Evolutionary conservation across 1,140 invertebrate species (phyloP).

Genomic region (silkworm (Bombyx mori)): ASM3026992v2 NC_085117.1:13321001-13321500

Average conservation of each 20-base stretch:
- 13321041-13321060: slow-evolving; percentile 56
- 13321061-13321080: slow-evolving; percentile 35
- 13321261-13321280: slow-evolving; percentile 2
- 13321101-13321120: slow-evolving; percentile 33
- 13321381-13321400: too few species aligned
- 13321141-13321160: slow-evolving; percentile 66
- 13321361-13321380: too few species aligned
- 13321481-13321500: too few species aligned
- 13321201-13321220: slow-evolving; percentile 34
- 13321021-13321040: slow-evolving; percentile 56
- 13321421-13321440: slow-evolving; percentile 58
- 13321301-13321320: too few species aligned
- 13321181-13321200: slow-evolving; percentile 52
- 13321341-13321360: too few species aligned
- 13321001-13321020: slow-evolving; percentile 32
- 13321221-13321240: slow-evolving; percentile 34
- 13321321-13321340: too few species aligned
- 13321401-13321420: too few species aligned
- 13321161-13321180: slow-evolving; percentile 68
- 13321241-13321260: slow-evolving; percentile 48
- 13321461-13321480: not conserved
- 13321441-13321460: slow-evolving; percentile 18
- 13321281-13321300: too few species aligned
- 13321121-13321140: slow-evolving; percentile 62
- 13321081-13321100: slow-evolving; percentile 27